Base-by-base conservation (phyloP, 2,797 vertebrate species). In the Poeciliopsis gracilis region DNA sequence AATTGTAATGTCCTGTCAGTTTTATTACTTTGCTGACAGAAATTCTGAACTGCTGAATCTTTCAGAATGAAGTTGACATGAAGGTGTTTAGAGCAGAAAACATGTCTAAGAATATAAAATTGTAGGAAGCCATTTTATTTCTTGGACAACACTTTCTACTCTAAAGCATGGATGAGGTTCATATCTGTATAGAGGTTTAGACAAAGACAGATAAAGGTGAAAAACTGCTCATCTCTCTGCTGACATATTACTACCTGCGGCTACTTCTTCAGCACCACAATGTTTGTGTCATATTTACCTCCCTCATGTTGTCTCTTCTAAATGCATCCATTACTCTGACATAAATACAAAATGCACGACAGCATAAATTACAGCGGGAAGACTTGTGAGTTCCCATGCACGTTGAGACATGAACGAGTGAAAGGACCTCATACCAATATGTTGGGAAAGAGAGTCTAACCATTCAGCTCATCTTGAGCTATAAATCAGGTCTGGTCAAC, bases 401-500 rank as follows among this genome's bases (percentile, higher is more conserved):
- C 79, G 84, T 81, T 75, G 5, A 38, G 79, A 85, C 85, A 84
- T 80, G 79, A 77, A 18, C 46, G 10, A 47, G 41, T 45, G 76
- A 46, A 33, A 72, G 61, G 78, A 79, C 80, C 82, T 88, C 69
- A 79, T 85, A 83, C 78, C 89, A 81, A 83, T 87, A 81, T 86
- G 86, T 84, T 81, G 72, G 73, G 82, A 86, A 88, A 82, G 71
- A 78, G 73, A 84, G 80, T 82, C 84, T 77, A 92, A 91, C 82
- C 69, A 81, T 90, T 92, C 82, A 86, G 88, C 15, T 71, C 81
- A 89, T 95, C 93, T 90, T 82, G 75, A 87, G 89, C 92, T 88
- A 95, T 95, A 95, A 95, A 95, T 95, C 95, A 95, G 47, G 93
- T 90, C 90, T 93, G 93, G 92, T 94, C 94, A 93, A 94, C 92